Evolutionary conservation across 2,797 vertebrate genomes (phyloP).

Genomic region (Tamandua tetradactyla): DNA sequence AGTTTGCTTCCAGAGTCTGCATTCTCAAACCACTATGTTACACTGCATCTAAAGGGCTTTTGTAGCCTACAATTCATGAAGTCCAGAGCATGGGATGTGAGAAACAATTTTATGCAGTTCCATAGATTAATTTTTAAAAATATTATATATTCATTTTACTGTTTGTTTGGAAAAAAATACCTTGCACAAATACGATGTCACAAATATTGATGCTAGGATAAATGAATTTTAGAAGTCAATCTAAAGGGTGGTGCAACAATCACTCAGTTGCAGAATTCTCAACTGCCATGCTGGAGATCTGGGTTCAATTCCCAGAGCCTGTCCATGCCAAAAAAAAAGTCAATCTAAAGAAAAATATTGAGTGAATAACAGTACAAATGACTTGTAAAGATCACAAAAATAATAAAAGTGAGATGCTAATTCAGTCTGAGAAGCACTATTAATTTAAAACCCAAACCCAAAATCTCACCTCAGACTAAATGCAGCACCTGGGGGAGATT

Average conservation of each 20-base stretch:
- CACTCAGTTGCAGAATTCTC: too few relatives aligned
- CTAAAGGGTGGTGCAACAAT: too few relatives aligned
- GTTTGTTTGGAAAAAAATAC: neutral
- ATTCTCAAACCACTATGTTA: neutral
- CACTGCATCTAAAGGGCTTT: neutral
- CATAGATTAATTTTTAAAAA: neutral
- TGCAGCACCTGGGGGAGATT: neutral
- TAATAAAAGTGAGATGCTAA: neutral
- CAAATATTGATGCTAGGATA: neutral
- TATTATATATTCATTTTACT: neutral
- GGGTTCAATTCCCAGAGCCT: too few relatives aligned
- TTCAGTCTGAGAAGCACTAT: neutral
- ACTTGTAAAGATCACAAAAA: neutral
- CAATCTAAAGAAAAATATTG: neutral
- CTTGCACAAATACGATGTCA: neutral
- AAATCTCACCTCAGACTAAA: neutral
- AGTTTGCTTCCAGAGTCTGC: neutral
- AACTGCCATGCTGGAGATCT: too few relatives aligned
- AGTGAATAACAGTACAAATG: neutral
- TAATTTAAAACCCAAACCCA: neutral
- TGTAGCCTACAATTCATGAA: neutral
- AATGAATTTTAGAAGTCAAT: constrained; percentile 29
- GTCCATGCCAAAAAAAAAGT: too few relatives aligned
- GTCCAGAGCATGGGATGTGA: neutral
- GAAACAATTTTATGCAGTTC: neutral